Conservation (phyloP, 30 jellyfish, hydroid and myxozoan species). For the Nemopilema nomurai region DNA sequence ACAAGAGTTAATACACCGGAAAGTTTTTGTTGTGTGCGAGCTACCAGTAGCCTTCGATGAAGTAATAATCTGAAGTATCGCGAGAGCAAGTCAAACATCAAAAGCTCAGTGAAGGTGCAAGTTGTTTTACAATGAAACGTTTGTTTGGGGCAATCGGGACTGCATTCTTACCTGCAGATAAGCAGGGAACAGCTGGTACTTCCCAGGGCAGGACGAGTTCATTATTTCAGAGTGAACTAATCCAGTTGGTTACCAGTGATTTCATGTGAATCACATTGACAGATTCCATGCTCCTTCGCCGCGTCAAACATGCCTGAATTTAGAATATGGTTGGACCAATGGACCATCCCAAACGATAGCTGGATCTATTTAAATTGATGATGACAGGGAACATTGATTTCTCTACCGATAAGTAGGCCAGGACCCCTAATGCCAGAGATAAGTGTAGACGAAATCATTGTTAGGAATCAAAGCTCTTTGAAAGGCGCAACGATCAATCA, state of each 20-base stretch:
- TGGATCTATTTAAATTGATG: too few species aligned
- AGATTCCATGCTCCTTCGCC: too few species aligned
- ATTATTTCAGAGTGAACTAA: not conserved
- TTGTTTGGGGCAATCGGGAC: not conserved
- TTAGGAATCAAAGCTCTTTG: too few species aligned
- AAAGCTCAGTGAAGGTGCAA: constrained; percentile 11
- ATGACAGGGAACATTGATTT: too few species aligned
- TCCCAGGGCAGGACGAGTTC: not conserved
- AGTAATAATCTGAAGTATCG: not conserved
- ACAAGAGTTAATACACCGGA: not conserved
- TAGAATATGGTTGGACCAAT: too few species aligned
- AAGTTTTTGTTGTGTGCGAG: not conserved
- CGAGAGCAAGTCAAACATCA: not conserved
- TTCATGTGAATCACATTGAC: too few species aligned
- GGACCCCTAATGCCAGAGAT: too few species aligned
- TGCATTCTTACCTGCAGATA: not conserved
- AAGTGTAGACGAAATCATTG: too few species aligned
- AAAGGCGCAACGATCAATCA: too few species aligned
- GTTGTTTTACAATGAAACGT: not conserved
- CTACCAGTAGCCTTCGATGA: not conserved
- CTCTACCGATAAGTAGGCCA: too few species aligned
- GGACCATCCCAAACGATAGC: too few species aligned
- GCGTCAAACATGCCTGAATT: too few species aligned
- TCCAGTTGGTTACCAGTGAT: not conserved
- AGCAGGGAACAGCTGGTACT: not conserved